Base-by-base conservation (phyloP, 2,113 vertebrate genomes). In the Neotoma lepida region DNA sequence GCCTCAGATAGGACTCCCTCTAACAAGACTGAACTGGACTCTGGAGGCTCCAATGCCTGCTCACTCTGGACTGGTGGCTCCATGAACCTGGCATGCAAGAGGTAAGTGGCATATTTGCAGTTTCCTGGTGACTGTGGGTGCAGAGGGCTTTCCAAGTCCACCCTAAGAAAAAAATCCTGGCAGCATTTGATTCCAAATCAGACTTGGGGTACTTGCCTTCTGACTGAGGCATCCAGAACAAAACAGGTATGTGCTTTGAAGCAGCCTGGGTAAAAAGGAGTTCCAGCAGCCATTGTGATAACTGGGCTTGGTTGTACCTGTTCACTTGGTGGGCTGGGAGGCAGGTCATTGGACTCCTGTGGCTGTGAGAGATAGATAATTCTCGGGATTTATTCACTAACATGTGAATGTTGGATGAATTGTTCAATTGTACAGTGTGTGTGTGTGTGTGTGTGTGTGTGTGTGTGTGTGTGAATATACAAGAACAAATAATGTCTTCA, bases 21-120 rank as follows among this genome's bases (percentile, higher is more conserved):
- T 33, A 61, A 92, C 93, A 39, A 88, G 86, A 41, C 86, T 26
- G 2, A 76, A 88, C 95, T 84, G 54, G 95, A 90, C 73, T 84
- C 88, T 44, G 30, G 71, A 2, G n/a, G 61, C 76, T 78, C 46
- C n/a, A 9, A 58, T 39, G 91, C 46, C 71, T 61, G 33, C 24
- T 54, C 86, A 24, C 49, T 70, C 49, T 24, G 15, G 9, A 91
- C 54, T 46, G 17, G 17, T 61, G 61, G 80, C 51, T 95, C 70
- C 74, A 66, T 91, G 85, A 86, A 91, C 24, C 41, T 33, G 56
- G 64, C 28, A 9, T 2, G 64, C 17, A 49, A 46, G 61, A 22
- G 44, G 26, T 10, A 66, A 66, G 30, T 24, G 41, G 30, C 41
- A 22, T 35, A 10, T 20, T 41, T 24, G 9, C 30, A 46, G 7